Evolutionary conservation across 2,113 vertebrate genomes (phyloP).

Genomic region (Prunella himalayana): DNA sequence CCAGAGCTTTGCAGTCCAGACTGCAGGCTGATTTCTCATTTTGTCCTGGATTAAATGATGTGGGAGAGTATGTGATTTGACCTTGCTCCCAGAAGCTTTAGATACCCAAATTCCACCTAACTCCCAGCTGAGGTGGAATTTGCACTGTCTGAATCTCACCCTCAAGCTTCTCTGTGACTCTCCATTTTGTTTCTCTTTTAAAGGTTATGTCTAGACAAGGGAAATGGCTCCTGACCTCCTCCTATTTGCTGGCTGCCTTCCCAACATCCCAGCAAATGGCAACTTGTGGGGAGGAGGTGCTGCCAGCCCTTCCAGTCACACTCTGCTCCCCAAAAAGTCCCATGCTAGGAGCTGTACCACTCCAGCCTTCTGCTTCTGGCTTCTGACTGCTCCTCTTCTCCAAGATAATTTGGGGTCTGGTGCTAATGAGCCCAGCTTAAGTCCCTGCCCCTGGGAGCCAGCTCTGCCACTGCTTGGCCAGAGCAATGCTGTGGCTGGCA

Average conservation of each 20-base stretch:
- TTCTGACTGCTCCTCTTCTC: neutral
- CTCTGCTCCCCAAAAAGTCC: neutral
- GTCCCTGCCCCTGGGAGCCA: neutral
- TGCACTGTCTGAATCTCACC: conserved; percentile 26
- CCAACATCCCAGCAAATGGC: neutral
- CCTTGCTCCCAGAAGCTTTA: conserved; percentile 10
- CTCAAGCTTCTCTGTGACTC: neutral
- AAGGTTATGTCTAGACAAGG: conserved; percentile 26
- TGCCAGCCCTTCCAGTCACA: neutral
- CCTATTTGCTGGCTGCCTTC: neutral
- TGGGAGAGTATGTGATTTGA: neutral
- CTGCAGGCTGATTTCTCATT: neutral
- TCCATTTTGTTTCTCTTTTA: conserved; percentile 50
- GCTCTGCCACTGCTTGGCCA: neutral
- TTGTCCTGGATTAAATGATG: neutral
- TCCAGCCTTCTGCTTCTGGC: neutral
- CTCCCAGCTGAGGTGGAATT: conserved; percentile 50
- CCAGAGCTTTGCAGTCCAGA: neutral
- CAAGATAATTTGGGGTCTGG: neutral
- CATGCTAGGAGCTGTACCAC: neutral
- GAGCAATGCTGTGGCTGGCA: neutral
- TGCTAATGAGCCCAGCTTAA: neutral
- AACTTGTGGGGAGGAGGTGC: neutral
- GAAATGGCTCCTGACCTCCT: conserved; percentile 31
- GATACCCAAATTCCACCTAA: conserved; percentile 45